Evolutionary conservation across 30 jellyfish, hydroid and myxozoan species (phyloP).

Genomic region (Haliclystus octoradiatus): DNA sequence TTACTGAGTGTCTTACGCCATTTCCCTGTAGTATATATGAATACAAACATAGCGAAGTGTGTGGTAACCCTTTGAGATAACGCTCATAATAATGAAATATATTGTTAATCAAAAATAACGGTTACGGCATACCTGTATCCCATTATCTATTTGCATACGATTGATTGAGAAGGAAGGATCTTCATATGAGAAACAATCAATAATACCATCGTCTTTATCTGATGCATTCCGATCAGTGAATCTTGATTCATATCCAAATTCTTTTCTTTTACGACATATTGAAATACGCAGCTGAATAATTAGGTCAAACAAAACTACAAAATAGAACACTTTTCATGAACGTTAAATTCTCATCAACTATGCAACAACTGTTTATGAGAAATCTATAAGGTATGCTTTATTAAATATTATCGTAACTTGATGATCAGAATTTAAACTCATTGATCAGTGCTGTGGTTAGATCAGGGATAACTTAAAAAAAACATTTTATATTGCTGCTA

Average conservation of each 20-base stretch:
- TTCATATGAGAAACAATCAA: conserved; percentile 67
- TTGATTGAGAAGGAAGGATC: conserved; percentile 23
- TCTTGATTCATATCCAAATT: conserved; percentile 43
- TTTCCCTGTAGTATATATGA: too few relatives aligned
- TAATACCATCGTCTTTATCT: conserved; percentile 23
- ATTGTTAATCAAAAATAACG: background rate
- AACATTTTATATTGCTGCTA: too few relatives aligned
- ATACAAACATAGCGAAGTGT: too few relatives aligned
- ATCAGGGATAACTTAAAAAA: too few relatives aligned
- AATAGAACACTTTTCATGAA: background rate
- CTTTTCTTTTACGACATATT: conserved; percentile 30
- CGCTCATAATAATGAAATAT: too few relatives aligned
- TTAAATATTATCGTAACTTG: too few relatives aligned
- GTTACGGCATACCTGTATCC: conserved; percentile 39
- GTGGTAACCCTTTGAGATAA: too few relatives aligned
- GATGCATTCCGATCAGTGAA: conserved; percentile 46
- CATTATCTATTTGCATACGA: conserved; percentile 50
- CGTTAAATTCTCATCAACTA: background rate
- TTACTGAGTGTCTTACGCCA: too few relatives aligned
- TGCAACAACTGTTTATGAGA: too few relatives aligned
- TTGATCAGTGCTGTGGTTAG: background rate
- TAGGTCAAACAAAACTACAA: background rate
- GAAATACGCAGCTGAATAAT: conserved; percentile 29
- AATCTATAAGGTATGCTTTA: too few relatives aligned
- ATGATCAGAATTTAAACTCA: too few relatives aligned